phyloP scores from a whole-genome alignment of 2,888 invertebrate genomes.

The Mylabris sibirica region DNA sequence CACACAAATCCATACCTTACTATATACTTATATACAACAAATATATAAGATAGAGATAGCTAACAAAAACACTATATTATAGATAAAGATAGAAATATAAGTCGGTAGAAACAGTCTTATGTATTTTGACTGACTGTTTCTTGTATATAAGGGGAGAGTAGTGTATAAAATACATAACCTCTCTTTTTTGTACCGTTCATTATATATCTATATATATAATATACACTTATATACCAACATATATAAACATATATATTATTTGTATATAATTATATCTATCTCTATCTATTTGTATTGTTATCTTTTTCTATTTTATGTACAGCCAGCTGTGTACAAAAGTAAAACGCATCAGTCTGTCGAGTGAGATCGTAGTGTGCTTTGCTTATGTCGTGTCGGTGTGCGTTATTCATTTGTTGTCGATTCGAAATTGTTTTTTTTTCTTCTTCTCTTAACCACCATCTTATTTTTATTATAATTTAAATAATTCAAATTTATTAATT shows the following conservation, averaged over 20 bases:
- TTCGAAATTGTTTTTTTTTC: conserved; percentile 34
- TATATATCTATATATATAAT: not conserved
- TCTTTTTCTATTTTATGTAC: conserved; percentile 25
- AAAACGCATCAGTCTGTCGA: conserved; percentile 62
- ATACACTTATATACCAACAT: not conserved
- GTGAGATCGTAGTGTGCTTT: conserved; percentile 56
- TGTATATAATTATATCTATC: conserved; percentile 33
- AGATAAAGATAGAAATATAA: not conserved
- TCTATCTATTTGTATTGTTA: conserved; percentile 43
- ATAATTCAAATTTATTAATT: not conserved
- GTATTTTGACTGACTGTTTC: conserved; percentile 43
- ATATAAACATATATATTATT: conserved; percentile 45
- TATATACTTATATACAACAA: not conserved
- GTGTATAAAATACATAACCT: conserved; percentile 54
- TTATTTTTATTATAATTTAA: conserved; percentile 16
- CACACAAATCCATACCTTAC: not conserved
- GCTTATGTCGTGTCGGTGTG: conserved; percentile 20
- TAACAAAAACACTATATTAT: not conserved
- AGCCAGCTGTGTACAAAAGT: conserved; percentile 62
- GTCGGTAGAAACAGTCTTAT: conserved; percentile 57
- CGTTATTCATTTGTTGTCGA: conserved; percentile 23
- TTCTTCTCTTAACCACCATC: not conserved
- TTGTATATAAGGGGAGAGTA: conserved; percentile 57
- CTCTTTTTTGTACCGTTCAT: conserved; percentile 25
- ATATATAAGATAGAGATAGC: not conserved